A percentile compares a stretch with the other conserved stretches of the same genome.
phyloP scores from a whole-genome alignment of 2,797 vertebrate species.

The Selene dorsalis region DNA sequence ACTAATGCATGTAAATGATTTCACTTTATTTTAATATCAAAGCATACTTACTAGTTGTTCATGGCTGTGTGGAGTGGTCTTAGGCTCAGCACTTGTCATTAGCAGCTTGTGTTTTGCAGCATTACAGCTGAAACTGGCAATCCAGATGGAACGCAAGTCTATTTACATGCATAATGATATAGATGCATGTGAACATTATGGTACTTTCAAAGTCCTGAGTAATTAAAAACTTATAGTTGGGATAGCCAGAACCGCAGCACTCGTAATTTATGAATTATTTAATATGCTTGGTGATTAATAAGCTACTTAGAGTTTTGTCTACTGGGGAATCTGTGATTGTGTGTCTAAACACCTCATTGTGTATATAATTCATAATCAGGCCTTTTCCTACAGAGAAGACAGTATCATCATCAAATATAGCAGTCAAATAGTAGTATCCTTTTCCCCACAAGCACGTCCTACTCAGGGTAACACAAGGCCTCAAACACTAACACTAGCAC shows the following conservation, averaged over 20 bases:
- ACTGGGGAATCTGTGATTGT: background rate
- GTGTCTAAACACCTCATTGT: background rate
- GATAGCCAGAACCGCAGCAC: background rate
- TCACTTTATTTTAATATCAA: background rate
- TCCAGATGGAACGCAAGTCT: slow-evolving; percentile 3
- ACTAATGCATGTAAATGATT: background rate
- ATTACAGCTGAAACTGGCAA: background rate
- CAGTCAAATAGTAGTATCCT: background rate
- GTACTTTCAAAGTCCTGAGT: background rate
- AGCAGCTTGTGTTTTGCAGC: background rate
- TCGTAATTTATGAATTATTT: background rate
- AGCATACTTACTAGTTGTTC: background rate
- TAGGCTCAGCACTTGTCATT: background rate
- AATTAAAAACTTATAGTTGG: background rate
- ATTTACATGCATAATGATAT: slow-evolving; percentile 3
- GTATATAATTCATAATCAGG: slow-evolving; percentile 14
- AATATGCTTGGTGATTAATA: background rate
- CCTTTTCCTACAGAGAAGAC: background rate
- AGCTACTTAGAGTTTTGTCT: background rate
- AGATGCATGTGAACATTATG: background rate
- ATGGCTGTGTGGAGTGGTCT: background rate
- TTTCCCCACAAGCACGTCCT: slow-evolving; percentile 13
- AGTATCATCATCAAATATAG: background rate
- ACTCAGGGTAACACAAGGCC: background rate
- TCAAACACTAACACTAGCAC: slow-evolving; percentile 21